Base-by-base conservation (phyloP, 2,888 invertebrate genomes). In the Stenolophus ochropezus region DNA sequence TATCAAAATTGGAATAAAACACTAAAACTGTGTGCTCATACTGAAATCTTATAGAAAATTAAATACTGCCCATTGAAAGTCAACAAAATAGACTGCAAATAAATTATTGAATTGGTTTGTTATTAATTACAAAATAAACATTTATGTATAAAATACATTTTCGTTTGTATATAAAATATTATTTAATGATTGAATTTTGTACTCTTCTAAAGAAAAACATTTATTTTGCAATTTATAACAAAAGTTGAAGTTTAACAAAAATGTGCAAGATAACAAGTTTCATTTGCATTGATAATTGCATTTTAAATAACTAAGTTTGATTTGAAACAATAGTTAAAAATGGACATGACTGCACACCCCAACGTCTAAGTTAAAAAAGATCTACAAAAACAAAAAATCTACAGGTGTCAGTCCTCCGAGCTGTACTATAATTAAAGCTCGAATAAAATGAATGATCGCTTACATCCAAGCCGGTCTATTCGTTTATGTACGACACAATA, bases 201-300 rank as follows among this genome's bases (percentile, higher is more conserved):
- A 73, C 49, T 73, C 23, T 69, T 18, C 18, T 21, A 49, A 8
- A 73, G 47, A 42, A 69, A 69, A 42, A 16, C n/a, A 4, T 21
- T 73, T n/a, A 49, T 21, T 73, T 73, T 73, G 23, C 73, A 73
- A 49, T 49, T 73, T 47, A 11, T 73, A n/a, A 71, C 73, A 20
- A 49, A 49, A 49, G 14, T 73, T n/a, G 33, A 69, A 69, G 8
- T 33, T 69, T 16, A 69, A 69, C 33, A 74, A 79, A 51, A 71
- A 71, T 81, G 81, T 78, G 73, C 78, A 82, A 82, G 82, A 76
- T 77, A 69, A 69, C 27, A 82, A 69, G 71, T 78, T 61, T 82
- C 49, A 82, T 74, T 82, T 82, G 82, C 82, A 82, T 82, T 82
- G 86, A 86, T 21, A 86, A 83, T 85, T 86, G 86, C 74, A 84